Conservation (phyloP, 2,888 invertebrate species). For the Hylaea fasciaria region DNA sequence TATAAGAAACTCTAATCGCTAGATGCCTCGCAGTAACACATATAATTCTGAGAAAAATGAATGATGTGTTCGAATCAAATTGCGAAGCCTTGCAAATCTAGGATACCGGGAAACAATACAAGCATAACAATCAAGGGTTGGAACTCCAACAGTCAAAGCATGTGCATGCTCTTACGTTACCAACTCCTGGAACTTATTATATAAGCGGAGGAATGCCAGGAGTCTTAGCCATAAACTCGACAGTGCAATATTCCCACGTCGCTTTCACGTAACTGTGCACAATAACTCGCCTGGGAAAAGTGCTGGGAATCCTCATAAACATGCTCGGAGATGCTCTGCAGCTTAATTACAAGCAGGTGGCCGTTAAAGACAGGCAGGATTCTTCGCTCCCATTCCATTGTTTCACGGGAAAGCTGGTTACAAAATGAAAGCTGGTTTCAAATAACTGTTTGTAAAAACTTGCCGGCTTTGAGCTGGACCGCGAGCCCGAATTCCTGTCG, state of each 20-base stretch:
- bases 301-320: constrained; percentile 42
- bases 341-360: constrained; percentile 45
- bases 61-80: too few relatives aligned
- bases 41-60: constrained; percentile 14
- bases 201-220: constrained; percentile 18
- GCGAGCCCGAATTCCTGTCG: constrained; percentile 9
- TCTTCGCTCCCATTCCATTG: constrained; percentile 36
- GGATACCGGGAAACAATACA: too few relatives aligned
- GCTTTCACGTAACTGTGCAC: constrained; percentile 27
- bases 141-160: constrained; percentile 2
- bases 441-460: constrained; percentile 22
- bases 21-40: neutral
- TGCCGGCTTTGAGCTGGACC: constrained; percentile 10
- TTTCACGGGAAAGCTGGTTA: constrained; percentile 21
- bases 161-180: constrained; percentile 4
- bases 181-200: constrained; percentile 18
- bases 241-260: constrained; percentile 40
- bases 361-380: constrained; percentile 32
- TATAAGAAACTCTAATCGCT: constrained; percentile 3
- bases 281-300: constrained; percentile 37
- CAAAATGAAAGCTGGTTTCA: constrained; percentile 23
- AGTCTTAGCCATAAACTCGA: constrained; percentile 33
- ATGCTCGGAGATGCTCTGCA: constrained; percentile 31
- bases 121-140: too few relatives aligned
- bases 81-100: too few relatives aligned